Percentiles rank a stretch among this genome's conserved stretches.
phyloP scores from a whole-genome alignment of 1,140 invertebrate genomes.

The Orchesella cincta region DNA sequence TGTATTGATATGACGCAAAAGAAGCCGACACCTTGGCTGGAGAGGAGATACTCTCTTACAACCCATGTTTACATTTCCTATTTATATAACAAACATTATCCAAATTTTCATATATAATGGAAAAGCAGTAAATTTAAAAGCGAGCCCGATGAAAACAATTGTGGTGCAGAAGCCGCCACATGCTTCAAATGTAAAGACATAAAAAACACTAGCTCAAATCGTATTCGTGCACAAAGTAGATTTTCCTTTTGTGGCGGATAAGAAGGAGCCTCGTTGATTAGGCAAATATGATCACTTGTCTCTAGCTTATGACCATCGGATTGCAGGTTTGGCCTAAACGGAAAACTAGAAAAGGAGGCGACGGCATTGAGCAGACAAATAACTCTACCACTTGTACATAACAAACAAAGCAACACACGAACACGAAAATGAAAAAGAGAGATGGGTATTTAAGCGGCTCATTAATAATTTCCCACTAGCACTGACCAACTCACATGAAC shows the following conservation, averaged over 20 bases:
- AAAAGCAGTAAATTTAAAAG: constrained; percentile 17
- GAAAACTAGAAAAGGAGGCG: background rate
- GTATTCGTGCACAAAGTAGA: too few species aligned
- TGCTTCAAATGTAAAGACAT: background rate
- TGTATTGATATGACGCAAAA: constrained; percentile 11
- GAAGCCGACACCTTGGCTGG: constrained; percentile 10
- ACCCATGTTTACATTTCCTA: constrained; percentile 15
- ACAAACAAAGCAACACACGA: background rate
- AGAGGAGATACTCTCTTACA: background rate
- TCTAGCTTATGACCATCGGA: background rate
- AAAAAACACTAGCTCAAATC: background rate
- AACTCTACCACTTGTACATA: background rate
- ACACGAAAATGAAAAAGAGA: background rate
- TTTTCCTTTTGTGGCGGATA: background rate
- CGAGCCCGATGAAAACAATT: constrained; percentile 7
- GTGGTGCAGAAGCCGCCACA: constrained; percentile 15
- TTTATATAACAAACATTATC: constrained; percentile 17
- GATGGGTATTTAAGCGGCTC: constrained; percentile 28
- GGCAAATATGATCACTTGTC: background rate
- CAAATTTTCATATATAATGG: background rate
- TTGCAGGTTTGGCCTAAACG: background rate
- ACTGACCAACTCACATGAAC: background rate
- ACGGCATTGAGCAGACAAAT: background rate
- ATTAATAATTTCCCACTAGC: constrained; percentile 23
- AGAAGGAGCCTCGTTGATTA: constrained; percentile 14